Conservation (phyloP, 1,140 invertebrate genomes). For the Halictus rubicundus region DNA sequence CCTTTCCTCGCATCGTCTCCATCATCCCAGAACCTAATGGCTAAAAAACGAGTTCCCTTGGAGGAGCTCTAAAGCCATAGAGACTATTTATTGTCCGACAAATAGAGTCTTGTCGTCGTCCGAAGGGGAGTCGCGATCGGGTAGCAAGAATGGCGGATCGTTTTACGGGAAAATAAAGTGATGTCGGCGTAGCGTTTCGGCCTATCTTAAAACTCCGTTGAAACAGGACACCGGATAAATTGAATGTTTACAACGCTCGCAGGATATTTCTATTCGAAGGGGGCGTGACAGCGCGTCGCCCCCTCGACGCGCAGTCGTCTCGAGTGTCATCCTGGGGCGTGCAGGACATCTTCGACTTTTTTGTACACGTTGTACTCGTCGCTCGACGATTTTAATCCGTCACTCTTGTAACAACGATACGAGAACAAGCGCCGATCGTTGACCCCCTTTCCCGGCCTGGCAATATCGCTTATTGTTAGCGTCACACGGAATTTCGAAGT, state of each 20-base stretch:
- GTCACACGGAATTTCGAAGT: conserved; percentile 28
- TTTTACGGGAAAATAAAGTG: conserved; percentile 38
- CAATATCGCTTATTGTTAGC: conserved; percentile 37
- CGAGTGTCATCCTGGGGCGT: conserved; percentile 37
- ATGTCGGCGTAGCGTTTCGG: conserved; percentile 34
- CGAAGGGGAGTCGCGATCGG: conserved; percentile 10
- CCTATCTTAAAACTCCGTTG: conserved; percentile 72
- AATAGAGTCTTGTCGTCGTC: not conserved
- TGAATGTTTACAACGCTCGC: conserved; percentile 71
- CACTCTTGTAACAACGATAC: conserved; percentile 29
- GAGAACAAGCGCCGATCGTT: conserved; percentile 15
- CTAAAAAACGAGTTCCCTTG: not conserved
- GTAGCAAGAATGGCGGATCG: conserved; percentile 30
- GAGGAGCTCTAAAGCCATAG: not conserved
- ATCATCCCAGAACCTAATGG: not conserved
- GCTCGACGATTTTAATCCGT: conserved; percentile 27
- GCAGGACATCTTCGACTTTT: conserved; percentile 31
- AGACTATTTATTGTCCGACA: not conserved
- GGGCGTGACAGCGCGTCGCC: conserved; percentile 26
- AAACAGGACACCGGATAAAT: conserved; percentile 75
- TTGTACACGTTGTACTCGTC: not conserved
- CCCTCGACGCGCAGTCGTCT: conserved; percentile 21
- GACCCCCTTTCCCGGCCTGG: conserved; percentile 15
- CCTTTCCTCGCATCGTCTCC: too few species aligned
- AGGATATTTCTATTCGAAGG: conserved; percentile 32